phyloP scores from a whole-genome alignment of 2,797 vertebrate genomes.

The Columba guinea region DNA sequence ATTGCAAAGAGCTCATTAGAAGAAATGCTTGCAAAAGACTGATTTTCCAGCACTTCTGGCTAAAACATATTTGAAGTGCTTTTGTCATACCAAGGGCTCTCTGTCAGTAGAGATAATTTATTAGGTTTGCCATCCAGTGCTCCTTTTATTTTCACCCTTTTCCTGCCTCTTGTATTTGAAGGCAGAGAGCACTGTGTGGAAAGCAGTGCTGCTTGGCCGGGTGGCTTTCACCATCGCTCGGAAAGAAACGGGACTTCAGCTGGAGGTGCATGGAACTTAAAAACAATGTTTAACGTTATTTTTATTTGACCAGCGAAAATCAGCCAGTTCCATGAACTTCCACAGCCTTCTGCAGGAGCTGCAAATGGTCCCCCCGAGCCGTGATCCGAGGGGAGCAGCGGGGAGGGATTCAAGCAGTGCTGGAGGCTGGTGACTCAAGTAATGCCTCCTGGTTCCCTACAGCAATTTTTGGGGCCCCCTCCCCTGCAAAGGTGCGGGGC shows the following conservation, averaged over 20 bases:
- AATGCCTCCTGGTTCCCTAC: not conserved
- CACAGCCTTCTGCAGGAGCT: not conserved
- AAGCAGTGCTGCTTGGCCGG: not conserved
- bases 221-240: not conserved
- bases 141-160: not conserved
- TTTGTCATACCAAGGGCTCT: not conserved
- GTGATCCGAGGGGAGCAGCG: rapidly evolving
- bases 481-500: not conserved
- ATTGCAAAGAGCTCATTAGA: not conserved
- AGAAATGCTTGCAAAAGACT: not conserved
- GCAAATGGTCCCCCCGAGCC: not conserved
- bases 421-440: not conserved
- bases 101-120: not conserved
- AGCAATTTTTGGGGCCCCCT: not conserved
- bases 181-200: not conserved
- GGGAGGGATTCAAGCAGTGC: rapidly evolving
- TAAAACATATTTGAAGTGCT: not conserved
- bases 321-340: not conserved
- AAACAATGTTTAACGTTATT: not conserved
- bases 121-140: not conserved
- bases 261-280: not conserved
- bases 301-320: not conserved
- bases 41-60: not conserved
- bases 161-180: not conserved
- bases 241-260: not conserved